A percentile compares a stretch with the other conserved stretches of the same genome.
Conservation (phyloP, 2,113 vertebrate species). For the Melozone crissalis region DNA sequence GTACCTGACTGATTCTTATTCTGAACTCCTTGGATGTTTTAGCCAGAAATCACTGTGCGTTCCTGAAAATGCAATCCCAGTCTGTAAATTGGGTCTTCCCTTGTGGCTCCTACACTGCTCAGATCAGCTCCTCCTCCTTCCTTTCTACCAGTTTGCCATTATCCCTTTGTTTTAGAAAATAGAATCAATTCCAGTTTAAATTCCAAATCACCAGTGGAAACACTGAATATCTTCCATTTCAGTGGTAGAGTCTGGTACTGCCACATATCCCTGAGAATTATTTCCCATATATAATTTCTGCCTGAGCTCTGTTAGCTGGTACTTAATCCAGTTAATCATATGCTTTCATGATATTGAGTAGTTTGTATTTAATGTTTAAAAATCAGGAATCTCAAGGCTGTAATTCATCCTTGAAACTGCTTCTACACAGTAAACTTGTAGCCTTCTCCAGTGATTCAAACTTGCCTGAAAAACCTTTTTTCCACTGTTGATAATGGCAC, state of each 20-base stretch:
- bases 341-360: background rate
- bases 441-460: background rate
- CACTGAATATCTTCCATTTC: background rate
- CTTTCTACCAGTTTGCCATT: background rate
- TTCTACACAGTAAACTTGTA: background rate
- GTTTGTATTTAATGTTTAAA: background rate
- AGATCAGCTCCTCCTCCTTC: background rate
- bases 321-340: background rate
- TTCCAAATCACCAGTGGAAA: background rate
- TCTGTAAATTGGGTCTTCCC: rapidly evolving
- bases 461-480: background rate
- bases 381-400: background rate
- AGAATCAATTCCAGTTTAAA: background rate
- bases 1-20: background rate
- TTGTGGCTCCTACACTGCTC: background rate
- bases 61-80: background rate
- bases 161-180: background rate
- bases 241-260: background rate
- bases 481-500: background rate
- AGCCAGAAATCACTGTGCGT: background rate
- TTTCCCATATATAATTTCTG: background rate
- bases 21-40: background rate
- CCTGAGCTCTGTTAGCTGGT: background rate
- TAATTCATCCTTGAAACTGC: background rate
- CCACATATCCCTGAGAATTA: background rate